These are phyloP conservation scores for Centroberyx gerrardi DNA, from an alignment of 2,797 vertebrate species.

Conservation along the genomic window DNA sequence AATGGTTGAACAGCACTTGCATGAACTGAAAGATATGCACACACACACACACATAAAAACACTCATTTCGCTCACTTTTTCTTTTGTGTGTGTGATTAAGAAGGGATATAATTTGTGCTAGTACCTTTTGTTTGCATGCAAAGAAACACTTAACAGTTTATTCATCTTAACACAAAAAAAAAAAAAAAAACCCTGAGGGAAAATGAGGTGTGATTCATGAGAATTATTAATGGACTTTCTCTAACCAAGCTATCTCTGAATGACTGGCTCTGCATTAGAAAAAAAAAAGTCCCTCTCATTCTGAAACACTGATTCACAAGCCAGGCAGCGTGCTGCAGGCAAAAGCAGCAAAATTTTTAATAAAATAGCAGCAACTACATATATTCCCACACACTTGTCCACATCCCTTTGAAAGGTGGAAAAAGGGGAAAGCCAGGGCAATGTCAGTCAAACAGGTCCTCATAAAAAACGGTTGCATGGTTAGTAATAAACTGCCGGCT, in stretches of 20 bases:
- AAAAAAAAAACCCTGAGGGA: constrained; percentile 54
- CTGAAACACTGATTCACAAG: constrained; percentile 62
- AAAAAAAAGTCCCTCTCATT: constrained; percentile 74
- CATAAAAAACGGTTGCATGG: neutral
- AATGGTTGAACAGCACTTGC: constrained; percentile 13
- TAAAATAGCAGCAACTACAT: constrained; percentile 12
- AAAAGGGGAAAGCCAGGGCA: neutral
- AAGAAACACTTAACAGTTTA: constrained; percentile 23
- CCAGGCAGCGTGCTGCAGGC: constrained; percentile 17
- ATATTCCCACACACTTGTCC: constrained; percentile 23
- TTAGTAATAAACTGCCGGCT: neutral
- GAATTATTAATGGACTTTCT: constrained; percentile 80
- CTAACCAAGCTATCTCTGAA: constrained; percentile 70
- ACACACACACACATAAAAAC: constrained; percentile 31
- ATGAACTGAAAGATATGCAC: constrained; percentile 4
- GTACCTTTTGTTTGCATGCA: neutral
- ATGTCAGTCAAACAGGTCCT: neutral
- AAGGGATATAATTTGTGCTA: neutral
- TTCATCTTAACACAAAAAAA: constrained; percentile 51
- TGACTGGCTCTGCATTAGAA: constrained; percentile 66
- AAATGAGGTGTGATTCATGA: constrained; percentile 61
- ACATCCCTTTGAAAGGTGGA: neutral
- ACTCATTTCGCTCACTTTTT: neutral
- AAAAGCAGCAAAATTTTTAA: constrained; percentile 5
- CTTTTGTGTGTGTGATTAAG: constrained; percentile 9